Base-by-base conservation (phyloP, 2,113 vertebrate genomes). In the Cinclus cinclus region DNA sequence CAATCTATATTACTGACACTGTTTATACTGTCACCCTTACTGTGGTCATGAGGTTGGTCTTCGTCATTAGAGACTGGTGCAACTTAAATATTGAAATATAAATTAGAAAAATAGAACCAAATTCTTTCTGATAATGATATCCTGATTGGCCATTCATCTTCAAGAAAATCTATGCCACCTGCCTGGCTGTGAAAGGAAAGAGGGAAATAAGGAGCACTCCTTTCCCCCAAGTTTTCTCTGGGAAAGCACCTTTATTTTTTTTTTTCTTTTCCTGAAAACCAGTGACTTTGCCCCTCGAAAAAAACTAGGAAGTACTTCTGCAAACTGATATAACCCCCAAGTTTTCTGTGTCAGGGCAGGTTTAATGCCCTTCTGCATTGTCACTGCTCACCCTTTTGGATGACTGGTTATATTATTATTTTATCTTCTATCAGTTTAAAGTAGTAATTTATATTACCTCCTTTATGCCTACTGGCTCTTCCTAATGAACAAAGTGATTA, bases 271-370 rank as follows among this genome's bases (percentile, higher is more conserved):
- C 19, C 20, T 52, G 33, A 65, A 82, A 75, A 52, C 37, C 9
- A 79, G 6, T 7, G 13, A 20, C 14, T 35, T 59, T 68, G 5
- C 16, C 16, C 3, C 12, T 81, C 0, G 0, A 33, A 68, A 59
- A 52, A 47, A 3, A n/a, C 10, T 20, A 11, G 55, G 30, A 68
- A 41, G 23, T 15, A 5, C 8, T 74, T 70, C 22, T 56, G 9
- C 22, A 46, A 56, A 75, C 53, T 75, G 44, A 46, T 84, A 37
- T 81, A 84, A 68, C 28, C 9, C 6, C 4, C 33, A 42, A 5
- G 6, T 77, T 35, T 44, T 60, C 62, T 62, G 33, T 70, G 39
- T 9, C 16, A 47, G 6, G 8, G 7, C 41, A 39, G 16, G 28
- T 22, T 47, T 77, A 50, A 59, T 41, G 16, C 22, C 13, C 16